phyloP scores from a whole-genome alignment of 2,113 vertebrate species.

The Equus quagga region DNA sequence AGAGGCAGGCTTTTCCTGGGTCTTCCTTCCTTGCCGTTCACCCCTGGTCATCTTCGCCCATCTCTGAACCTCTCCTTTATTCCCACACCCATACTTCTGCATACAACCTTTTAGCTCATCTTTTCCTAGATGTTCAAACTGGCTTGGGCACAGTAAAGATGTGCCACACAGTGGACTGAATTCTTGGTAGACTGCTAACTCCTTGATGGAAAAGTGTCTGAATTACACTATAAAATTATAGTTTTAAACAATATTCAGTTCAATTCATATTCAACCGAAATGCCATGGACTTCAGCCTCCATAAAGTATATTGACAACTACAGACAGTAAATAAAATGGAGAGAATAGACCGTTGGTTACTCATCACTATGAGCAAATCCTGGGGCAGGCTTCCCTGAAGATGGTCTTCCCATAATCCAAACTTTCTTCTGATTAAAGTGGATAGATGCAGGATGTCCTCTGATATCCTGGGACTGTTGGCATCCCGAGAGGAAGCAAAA shows the following conservation, averaged over 20 bases:
- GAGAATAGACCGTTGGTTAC: neutral
- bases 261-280: neutral
- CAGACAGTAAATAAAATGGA: neutral
- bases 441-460: neutral
- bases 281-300: neutral
- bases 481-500: neutral
- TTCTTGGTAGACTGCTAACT: neutral
- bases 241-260: neutral
- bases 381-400: neutral
- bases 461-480: neutral
- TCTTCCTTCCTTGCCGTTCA: neutral
- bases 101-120: neutral
- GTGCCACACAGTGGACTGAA: neutral
- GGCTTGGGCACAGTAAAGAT: neutral
- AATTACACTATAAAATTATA: neutral
- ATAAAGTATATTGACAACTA: neutral
- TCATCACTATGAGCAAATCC: neutral
- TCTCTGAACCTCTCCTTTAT: neutral
- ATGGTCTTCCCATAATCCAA: neutral
- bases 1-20: neutral
- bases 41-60: neutral
- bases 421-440: neutral
- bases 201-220: neutral
- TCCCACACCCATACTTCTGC: neutral
- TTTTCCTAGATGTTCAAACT: neutral